Evolutionary conservation across 2,113 vertebrate species (phyloP).

Genomic region (Aleadryas rufinucha): DNA sequence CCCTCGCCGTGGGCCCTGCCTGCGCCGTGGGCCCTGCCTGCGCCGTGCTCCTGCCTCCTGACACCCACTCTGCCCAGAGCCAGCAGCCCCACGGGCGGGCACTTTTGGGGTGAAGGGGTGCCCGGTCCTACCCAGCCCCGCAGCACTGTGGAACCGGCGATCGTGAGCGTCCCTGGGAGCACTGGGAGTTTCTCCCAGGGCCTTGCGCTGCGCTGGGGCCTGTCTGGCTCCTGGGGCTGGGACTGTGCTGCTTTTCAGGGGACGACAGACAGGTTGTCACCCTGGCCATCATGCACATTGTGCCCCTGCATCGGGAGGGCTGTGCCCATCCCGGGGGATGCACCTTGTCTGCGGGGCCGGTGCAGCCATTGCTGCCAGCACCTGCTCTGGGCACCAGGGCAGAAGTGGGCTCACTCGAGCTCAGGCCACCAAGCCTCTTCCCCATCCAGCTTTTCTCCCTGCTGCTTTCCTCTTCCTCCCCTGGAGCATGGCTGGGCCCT

Average conservation of each 20-base stretch:
- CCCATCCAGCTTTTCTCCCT: not conserved
- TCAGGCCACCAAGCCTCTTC: not conserved
- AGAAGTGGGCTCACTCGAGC: rapidly evolving
- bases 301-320: rapidly evolving
- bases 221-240: not conserved
- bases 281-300: rapidly evolving
- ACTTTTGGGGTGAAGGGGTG: not conserved
- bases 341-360: rapidly evolving
- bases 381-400: rapidly evolving
- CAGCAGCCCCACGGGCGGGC: not conserved
- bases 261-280: not conserved
- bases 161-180: rapidly evolving
- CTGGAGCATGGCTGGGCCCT: rapidly evolving
- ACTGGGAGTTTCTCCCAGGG: not conserved
- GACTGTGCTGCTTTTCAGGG: not conserved
- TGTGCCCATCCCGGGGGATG: rapidly evolving
- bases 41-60: rapidly evolving
- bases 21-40: rapidly evolving
- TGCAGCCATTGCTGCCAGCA: not conserved
- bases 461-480: not conserved
- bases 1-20: not conserved
- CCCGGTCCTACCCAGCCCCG: rapidly evolving
- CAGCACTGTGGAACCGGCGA: rapidly evolving
- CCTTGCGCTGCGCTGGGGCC: rapidly evolving
- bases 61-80: rapidly evolving